Evolutionary conservation across 2,113 vertebrate genomes (phyloP).

Genomic region (Mesocricetus auratus): DNA sequence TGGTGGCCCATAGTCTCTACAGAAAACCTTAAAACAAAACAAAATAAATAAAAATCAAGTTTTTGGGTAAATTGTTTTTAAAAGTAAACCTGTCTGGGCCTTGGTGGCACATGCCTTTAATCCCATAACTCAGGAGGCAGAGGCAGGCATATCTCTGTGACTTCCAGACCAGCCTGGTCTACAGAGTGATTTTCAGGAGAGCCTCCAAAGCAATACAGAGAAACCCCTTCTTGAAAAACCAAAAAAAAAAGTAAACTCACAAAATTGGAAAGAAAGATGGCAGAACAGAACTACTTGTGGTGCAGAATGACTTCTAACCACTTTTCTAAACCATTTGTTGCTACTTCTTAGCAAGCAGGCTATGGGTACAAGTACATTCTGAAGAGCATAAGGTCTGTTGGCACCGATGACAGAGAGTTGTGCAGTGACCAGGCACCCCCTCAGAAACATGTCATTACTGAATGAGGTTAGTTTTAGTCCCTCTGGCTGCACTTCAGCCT

Average conservation of each 20-base stretch:
- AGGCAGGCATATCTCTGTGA: too few species aligned
- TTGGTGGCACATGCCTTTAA: too few species aligned
- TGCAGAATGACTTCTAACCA: background rate
- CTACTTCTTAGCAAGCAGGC: background rate
- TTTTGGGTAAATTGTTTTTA: background rate
- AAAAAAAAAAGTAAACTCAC: background rate
- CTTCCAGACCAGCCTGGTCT: too few species aligned
- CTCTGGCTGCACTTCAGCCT: too few species aligned
- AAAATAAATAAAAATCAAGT: background rate
- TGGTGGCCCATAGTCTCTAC: background rate
- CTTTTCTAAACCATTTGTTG: background rate
- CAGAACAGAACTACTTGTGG: too few species aligned
- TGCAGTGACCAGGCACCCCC: background rate
- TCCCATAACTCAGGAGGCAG: too few species aligned
- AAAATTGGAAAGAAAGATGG: background rate
- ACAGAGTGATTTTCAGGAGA: too few species aligned
- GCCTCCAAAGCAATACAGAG: too few species aligned
- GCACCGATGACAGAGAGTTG: background rate
- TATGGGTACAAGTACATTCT: background rate
- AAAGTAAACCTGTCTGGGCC: too few species aligned
- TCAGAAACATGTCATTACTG: too few species aligned
- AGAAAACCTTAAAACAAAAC: background rate
- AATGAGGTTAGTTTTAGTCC: too few species aligned
- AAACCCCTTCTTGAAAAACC: too few species aligned
- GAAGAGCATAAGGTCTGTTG: background rate